Base-by-base conservation (phyloP, 1,140 invertebrate genomes). In the Macrotrachela quadricornifera region DNA sequence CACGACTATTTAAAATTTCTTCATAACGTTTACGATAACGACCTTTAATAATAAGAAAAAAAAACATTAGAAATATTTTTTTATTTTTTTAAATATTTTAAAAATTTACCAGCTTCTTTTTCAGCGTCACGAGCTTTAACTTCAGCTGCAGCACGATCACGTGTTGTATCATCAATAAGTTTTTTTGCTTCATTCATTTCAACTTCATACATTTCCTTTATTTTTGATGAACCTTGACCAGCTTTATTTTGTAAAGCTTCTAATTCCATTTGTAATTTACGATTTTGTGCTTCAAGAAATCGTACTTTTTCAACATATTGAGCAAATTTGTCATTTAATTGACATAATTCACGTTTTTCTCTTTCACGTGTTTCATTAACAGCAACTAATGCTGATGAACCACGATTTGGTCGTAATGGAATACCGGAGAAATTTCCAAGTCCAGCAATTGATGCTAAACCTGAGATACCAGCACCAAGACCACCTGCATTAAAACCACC, bases 251-350 rank as follows among this genome's bases (percentile, higher is more conserved):
- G 66, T 46, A 74, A 58, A 39, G 63, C 61, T 40, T 72, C 68
- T 46, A 73, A 58, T 57, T 74, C 71, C 15, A 65, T 62, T 43
- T 65, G 71, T 38, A 74, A 58, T 54, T 72, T 72, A 51, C 69
- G 63, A 59, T 70, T 71, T 57, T 72, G 69, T 16, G 73, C 73
- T 54, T 74, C 73, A n/a, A 74, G 61, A 56, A 72, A 74, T 43
- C 73, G 64, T n/a, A 72, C 70, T 3, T 73, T 63, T 54, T 74
- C 73, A 56, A 74, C 75, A 62, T 74, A 74, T 56, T 57, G 62
- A 52, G 72, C 73, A 51, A 74, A 66, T 45, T 71, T 62, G 58
- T 73, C 71, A 58, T 74, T 74, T 55, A 75, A 58, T 50, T 73
- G 71, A 54, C 66, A 66, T 63, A 74, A 64, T 49, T 74, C 71